phyloP scores from a whole-genome alignment of 2,797 vertebrate species.

The Macroramphosus scolopax region DNA sequence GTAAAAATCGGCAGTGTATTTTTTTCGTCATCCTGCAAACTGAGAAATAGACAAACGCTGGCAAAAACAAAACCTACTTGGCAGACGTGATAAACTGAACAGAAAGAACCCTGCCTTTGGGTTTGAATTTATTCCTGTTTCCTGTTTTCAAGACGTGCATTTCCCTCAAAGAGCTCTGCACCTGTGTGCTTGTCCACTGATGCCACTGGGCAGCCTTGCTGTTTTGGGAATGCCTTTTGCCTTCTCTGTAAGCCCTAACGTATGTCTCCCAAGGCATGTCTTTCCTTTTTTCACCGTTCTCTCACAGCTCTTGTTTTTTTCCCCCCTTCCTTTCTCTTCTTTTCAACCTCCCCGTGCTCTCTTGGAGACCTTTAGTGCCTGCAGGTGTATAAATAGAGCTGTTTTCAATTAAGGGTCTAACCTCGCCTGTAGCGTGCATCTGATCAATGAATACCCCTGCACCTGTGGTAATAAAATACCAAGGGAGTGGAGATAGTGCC shows the following conservation, averaged over 20 bases:
- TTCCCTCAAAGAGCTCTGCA: slow-evolving; percentile 34
- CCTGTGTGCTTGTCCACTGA: slow-evolving; percentile 36
- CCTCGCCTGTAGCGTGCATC: slow-evolving; percentile 80
- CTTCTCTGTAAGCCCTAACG: slow-evolving; percentile 48
- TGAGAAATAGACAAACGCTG: too few species aligned
- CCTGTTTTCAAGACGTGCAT: too few species aligned
- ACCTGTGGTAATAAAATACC: slow-evolving; percentile 89
- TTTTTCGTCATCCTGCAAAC: too few species aligned
- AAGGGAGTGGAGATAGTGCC: slow-evolving; percentile 70
- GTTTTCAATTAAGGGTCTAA: slow-evolving; percentile 81
- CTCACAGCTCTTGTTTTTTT: slow-evolving; percentile 45
- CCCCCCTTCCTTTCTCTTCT: slow-evolving; percentile 33
- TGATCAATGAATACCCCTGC: slow-evolving; percentile 81
- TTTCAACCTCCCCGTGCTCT: slow-evolving; percentile 63
- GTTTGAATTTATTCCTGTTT: too few species aligned
- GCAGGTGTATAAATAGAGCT: slow-evolving; percentile 89
- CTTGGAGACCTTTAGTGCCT: slow-evolving; percentile 79
- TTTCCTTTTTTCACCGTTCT: slow-evolving; percentile 61
- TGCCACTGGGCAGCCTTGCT: slow-evolving; percentile 35
- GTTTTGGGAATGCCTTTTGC: slow-evolving; percentile 46
- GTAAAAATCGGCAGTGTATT: too few species aligned
- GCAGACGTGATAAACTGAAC: too few species aligned
- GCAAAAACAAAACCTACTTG: too few species aligned
- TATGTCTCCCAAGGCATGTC: slow-evolving; percentile 52
- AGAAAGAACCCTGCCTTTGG: too few species aligned